Conservation (phyloP, 2,888 invertebrate genomes). For the Eilema griseolum region DNA sequence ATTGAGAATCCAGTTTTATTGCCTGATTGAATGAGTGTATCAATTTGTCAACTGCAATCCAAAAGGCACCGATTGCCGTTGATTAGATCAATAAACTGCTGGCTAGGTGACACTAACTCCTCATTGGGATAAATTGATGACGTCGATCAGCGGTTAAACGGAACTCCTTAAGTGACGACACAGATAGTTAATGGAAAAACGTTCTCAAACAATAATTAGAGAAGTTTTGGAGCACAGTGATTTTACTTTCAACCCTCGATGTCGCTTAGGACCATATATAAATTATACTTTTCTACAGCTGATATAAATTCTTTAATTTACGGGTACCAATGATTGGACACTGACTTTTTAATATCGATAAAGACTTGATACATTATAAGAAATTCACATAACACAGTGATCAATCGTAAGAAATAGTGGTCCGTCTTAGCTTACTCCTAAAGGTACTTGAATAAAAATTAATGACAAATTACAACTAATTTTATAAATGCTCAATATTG, state of each 20-base stretch:
- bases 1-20: conserved; percentile 3
- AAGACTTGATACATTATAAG: not conserved
- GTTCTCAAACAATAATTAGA: not conserved
- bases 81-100: not conserved
- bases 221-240: not conserved
- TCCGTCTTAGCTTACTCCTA: not conserved
- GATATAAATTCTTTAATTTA: not conserved
- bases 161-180: not conserved
- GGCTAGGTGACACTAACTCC: not conserved
- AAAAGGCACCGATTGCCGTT: not conserved
- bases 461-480: not conserved
- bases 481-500: not conserved
- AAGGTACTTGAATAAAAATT: not conserved
- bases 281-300: not conserved
- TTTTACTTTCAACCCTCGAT: not conserved
- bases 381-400: not conserved
- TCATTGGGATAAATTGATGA: not conserved
- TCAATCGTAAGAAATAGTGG: not conserved
- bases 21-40: not conserved
- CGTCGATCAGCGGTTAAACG: not conserved
- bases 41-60: not conserved
- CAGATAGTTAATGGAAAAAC: not conserved
- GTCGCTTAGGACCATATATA: not conserved
- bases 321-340: not conserved
- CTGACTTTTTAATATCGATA: not conserved